Conservation (phyloP, 2,888 invertebrate species). For the Drosophila cracens region DNA sequence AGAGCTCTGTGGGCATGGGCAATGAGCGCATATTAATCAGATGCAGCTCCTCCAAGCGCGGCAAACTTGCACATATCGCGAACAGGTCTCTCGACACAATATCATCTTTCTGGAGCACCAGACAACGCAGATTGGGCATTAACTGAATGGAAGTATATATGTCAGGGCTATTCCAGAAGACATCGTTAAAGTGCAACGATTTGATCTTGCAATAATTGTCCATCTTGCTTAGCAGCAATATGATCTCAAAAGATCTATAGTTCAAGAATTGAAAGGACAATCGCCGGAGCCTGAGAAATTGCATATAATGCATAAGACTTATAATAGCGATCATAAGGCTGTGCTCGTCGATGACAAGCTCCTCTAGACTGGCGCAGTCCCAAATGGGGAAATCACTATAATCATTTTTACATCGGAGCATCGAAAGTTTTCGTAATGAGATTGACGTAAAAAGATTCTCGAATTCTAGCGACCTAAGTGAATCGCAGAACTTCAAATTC, state of each 20-base stretch:
- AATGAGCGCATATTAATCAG: slow-evolving; percentile 49
- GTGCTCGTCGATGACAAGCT: slow-evolving; percentile 58
- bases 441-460: slow-evolving; percentile 28
- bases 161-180: slow-evolving; percentile 43
- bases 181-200: slow-evolving; percentile 49
- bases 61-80: slow-evolving; percentile 31
- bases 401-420: slow-evolving; percentile 30
- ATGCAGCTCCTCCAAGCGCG: slow-evolving; percentile 59
- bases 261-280: slow-evolving; percentile 27
- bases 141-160: too few relatives aligned
- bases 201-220: slow-evolving; percentile 13
- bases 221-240: too few relatives aligned
- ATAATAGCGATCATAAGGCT: slow-evolving; percentile 21
- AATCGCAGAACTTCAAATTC: slow-evolving; percentile 41
- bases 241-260: too few relatives aligned
- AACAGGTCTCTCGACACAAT: slow-evolving; percentile 41
- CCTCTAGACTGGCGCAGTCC: slow-evolving; percentile 47
- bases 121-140: slow-evolving; percentile 42
- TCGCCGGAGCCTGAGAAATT: slow-evolving; percentile 13
- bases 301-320: too few relatives aligned
- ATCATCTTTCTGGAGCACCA: slow-evolving; percentile 54
- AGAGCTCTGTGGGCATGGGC: slow-evolving; percentile 46
- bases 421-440: slow-evolving; percentile 48
- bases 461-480: slow-evolving; percentile 1
- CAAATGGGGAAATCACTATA: slow-evolving; percentile 2